These are phyloP conservation scores for Drosophila saltans DNA, from an alignment of 1,140 invertebrate species.

Conservation along the genomic window DNA sequence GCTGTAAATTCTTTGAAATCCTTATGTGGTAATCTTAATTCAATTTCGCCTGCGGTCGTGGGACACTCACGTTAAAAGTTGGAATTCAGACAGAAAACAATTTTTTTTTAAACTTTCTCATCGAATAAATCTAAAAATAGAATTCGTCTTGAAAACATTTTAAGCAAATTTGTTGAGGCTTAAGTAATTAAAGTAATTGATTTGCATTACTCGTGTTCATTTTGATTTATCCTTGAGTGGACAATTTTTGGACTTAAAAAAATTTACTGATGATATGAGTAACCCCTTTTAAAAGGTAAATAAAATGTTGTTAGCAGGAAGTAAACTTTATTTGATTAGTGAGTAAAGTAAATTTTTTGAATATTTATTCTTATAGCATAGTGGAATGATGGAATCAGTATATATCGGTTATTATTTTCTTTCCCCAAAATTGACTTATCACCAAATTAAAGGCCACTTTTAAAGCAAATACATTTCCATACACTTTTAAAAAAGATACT, in stretches of 20 bases:
- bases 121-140: constrained; percentile 1
- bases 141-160: not conserved
- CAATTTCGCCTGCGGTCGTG: constrained; percentile 60
- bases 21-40: constrained; percentile 78
- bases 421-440: no score
- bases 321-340: no score
- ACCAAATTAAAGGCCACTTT: no score
- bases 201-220: not conserved
- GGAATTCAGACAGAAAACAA: constrained; percentile 18
- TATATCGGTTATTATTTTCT: no score
- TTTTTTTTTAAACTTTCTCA: not conserved
- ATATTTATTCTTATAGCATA: no score
- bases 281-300: no score
- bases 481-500: no score
- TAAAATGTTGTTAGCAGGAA: no score
- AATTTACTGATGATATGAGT: no score
- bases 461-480: no score
- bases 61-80: constrained; percentile 43
- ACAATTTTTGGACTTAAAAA: not conserved
- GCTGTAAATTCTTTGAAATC: constrained; percentile 70
- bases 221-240: not conserved
- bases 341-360: no score
- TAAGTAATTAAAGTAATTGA: constrained; percentile 17
- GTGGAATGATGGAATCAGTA: no score
- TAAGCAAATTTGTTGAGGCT: not conserved